Percentiles rank a stretch among this genome's conserved stretches.
phyloP scores from a whole-genome alignment of 2,113 vertebrate species.

The Actinemys pallida region DNA sequence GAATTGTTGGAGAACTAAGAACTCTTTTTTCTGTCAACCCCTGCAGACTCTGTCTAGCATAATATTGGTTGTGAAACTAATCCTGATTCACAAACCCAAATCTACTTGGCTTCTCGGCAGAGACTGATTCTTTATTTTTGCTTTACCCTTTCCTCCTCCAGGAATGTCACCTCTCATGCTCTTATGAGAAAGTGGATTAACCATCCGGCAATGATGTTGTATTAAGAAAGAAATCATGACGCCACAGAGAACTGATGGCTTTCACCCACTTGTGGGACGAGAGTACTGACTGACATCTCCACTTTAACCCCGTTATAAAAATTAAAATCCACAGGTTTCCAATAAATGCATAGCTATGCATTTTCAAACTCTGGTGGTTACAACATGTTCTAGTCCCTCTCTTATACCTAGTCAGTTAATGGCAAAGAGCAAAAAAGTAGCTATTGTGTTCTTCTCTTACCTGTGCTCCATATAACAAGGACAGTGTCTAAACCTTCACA shows the following conservation, averaged over 20 bases:
- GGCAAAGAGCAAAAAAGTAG: not conserved
- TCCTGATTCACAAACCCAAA: not conserved
- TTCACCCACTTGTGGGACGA: conserved; percentile 46
- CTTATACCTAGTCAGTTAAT: not conserved
- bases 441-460: not conserved
- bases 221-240: conserved; percentile 28
- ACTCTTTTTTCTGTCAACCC: not conserved
- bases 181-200: conserved; percentile 3
- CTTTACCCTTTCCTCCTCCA: conserved; percentile 7
- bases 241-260: conserved; percentile 32
- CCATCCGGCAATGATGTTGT: not conserved
- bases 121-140: not conserved
- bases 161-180: conserved; percentile 19
- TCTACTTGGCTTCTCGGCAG: not conserved
- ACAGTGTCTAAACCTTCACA: not conserved
- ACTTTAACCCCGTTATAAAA: conserved; percentile 4
- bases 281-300: not conserved
- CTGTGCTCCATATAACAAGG: not conserved
- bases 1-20: not conserved
- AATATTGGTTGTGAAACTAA: not conserved
- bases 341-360: conserved; percentile 3
- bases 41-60: not conserved
- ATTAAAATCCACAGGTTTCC: conserved; percentile 22
- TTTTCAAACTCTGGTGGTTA: conserved; percentile 6
- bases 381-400: not conserved